Percentiles rank a stretch among this genome's conserved stretches.
phyloP scores from a whole-genome alignment of 2,888 invertebrate species.

The Agrotis puta region DNA sequence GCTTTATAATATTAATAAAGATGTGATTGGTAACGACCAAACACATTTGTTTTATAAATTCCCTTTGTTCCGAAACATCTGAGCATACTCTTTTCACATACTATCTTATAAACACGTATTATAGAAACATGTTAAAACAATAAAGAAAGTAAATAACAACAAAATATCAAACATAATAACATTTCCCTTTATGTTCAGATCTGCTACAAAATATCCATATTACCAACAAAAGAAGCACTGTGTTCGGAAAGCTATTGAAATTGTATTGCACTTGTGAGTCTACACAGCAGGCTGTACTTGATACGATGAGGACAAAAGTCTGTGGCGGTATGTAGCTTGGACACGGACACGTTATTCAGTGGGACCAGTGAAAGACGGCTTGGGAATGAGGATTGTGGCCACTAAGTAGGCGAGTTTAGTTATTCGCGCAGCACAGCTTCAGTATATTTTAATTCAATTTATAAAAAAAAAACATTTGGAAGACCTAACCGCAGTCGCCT shows the following conservation, averaged over 20 bases:
- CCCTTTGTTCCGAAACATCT: too few species aligned
- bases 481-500: too few species aligned
- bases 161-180: not conserved
- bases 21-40: too few species aligned
- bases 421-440: not conserved
- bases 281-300: conserved; percentile 3
- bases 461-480: too few species aligned
- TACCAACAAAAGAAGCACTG: conserved; percentile 10
- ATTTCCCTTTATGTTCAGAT: not conserved
- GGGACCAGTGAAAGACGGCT: conserved; percentile 33
- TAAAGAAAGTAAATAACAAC: not conserved
- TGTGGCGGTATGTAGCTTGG: conserved; percentile 18
- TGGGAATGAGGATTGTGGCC: conserved; percentile 16
- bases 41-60: too few species aligned
- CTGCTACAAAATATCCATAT: not conserved
- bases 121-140: not conserved
- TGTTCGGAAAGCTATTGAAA: conserved; percentile 20
- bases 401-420: not conserved
- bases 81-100: too few species aligned
- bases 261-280: conserved; percentile 21
- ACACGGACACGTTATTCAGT: conserved; percentile 28
- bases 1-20: too few species aligned
- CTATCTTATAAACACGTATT: too few species aligned
- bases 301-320: conserved; percentile 17
- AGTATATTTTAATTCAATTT: too few species aligned